These are phyloP conservation scores for Linnaemya vulpina DNA, from an alignment of 2,888 invertebrate genomes.

Conservation along the genomic window DNA sequence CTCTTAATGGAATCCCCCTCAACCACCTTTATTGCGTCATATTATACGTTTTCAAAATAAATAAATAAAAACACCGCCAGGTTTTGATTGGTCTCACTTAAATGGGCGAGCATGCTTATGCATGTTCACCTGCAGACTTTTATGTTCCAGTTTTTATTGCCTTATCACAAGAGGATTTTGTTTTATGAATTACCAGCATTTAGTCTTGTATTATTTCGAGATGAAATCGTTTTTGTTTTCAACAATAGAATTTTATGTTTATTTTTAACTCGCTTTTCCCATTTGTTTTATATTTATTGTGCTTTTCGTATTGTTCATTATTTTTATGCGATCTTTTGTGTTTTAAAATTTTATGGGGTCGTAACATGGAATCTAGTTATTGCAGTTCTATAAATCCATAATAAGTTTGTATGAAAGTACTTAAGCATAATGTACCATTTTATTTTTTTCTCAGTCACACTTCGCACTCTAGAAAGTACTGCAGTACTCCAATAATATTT, in stretches of 20 bases:
- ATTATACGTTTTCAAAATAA: not conserved
- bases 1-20: not conserved
- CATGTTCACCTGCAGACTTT: not conserved
- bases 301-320: not conserved
- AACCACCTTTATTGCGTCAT: not conserved
- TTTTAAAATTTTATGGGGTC: no score
- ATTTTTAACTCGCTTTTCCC: not conserved
- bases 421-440: no score
- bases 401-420: no score
- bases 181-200: not conserved
- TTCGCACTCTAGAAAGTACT: no score
- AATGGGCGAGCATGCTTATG: not conserved
- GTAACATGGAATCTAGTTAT: no score
- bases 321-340: no score
- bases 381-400: no score
- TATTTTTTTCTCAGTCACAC: no score
- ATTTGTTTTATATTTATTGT: not conserved
- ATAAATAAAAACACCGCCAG: not conserved
- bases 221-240: not conserved
- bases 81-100: not conserved
- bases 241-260: not conserved
- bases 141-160: not conserved
- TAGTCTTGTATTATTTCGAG: not conserved
- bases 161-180: not conserved
- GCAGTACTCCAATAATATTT: no score